Base-by-base conservation (phyloP, 2,797 vertebrate genomes). In the Parambassis ranga region DNA sequence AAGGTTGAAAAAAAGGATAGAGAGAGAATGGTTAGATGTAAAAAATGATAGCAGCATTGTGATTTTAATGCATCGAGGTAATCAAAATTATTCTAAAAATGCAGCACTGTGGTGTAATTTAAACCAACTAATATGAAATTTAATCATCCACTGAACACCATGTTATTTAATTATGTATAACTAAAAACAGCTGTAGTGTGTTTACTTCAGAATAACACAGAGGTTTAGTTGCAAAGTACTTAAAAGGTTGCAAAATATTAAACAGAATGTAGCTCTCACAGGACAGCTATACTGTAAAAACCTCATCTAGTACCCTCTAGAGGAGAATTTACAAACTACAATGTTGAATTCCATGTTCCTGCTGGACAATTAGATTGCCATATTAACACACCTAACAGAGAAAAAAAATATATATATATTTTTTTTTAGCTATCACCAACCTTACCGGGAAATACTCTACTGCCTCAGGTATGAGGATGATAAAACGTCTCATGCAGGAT, bases 391-490 rank as follows among this genome's bases (percentile, higher is more conserved):
- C n/a, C n/a, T n/a, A n/a, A n/a, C n/a, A n/a, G n/a, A n/a, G n/a
- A n/a, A n/a, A n/a, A n/a, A n/a, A n/a, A n/a, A n/a, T n/a, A n/a
- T n/a, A n/a, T n/a, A n/a, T n/a, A n/a, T n/a, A n/a, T n/a, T n/a
- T n/a, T n/a, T n/a, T n/a, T n/a, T n/a, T n/a, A n/a, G n/a, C n/a
- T 22, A 24, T 38, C 4, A 33, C 57, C 15, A 26, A 71, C 87
- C 92, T 92, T 94, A 98, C 95, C 58, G 93, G 90, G 88, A 97
- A 97, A 91, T 89, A 82, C 80, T 93, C 91, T 66, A 93, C 82
- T 82, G 95, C 95, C 86, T 97, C 96, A 35, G 95, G 96, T 79
- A 92, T 95, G 85, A 97, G 91, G 82, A 97, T 94, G 84, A 76
- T 92, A 88, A 96, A 94, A n/a, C n/a, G n/a, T n/a, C n/a, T n/a